Evolutionary conservation across 2,888 invertebrate species (phyloP), one percentile per base, ranked within the genome.

Genomic region (Eupithecia abbreviata): DNA sequence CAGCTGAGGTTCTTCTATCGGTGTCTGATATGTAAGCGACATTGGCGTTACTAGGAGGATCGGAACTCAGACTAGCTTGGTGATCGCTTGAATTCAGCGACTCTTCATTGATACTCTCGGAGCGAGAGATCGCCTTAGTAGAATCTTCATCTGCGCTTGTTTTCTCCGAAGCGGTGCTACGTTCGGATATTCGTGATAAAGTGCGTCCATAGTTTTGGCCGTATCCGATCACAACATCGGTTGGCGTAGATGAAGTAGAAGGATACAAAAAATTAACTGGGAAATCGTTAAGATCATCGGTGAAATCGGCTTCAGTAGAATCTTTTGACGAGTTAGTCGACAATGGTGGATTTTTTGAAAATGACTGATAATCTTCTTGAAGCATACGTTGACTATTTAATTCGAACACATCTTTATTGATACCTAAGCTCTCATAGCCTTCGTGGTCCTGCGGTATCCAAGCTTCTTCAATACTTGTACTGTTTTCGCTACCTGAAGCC

Each of bases 151-250:
- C 97, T 79, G 97, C 97, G 86, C 98, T 98, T 3, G 97, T 97
- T 90, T 98, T 98, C 88, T 98, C 98, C 0, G 98, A 98, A 13
- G 98, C 98, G 12, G 98, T 98, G 82, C 98, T 98, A 67, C 98
- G 96, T 91, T 98, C 98, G 0, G 98, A 98, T 87, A 98, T 98
- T 80, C 98, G 95, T 0, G 98, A 98, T 47, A 98, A 94, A 0
- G 98, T 98, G 67, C 98, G 96, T 0, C 97, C 96, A 90, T 97
- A 98, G 68, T 97, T 97, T 77, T 97, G 96, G 9, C 96, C 97
- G 85, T 97, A 97, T 10, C 97, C 97, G 70, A 96, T 96, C 71
- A 97, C 95, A 69, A 97, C 96, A 86, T 97, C 97, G 1, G 96
- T 95, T 83, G 96, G 95, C 4, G 95, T 95, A 42, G 96, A 95